Evolutionary conservation across 1,140 invertebrate genomes (phyloP).

Genomic region (Bombus fervidus): DNA sequence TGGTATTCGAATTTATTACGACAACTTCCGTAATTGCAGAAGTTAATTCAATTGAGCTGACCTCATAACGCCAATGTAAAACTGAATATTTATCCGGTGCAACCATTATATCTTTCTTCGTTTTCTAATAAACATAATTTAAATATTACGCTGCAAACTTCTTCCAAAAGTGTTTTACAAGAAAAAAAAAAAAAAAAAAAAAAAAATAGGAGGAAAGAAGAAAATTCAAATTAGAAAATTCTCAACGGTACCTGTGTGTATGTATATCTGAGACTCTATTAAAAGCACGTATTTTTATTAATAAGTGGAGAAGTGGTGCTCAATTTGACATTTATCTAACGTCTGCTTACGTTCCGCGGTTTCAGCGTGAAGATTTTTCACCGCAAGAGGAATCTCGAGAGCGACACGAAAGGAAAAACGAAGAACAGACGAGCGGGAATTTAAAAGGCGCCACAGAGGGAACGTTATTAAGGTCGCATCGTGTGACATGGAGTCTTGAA

Average conservation of each 20-base stretch:
- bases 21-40: constrained; percentile 17
- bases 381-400: background rate
- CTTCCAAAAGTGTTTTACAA: too few species aligned
- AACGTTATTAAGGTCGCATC: constrained; percentile 50
- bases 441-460: constrained; percentile 20
- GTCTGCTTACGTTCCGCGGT: background rate
- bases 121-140: too few species aligned
- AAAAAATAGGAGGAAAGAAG: too few species aligned
- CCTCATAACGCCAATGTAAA: background rate
- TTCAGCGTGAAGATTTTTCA: background rate
- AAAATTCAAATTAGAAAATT: too few species aligned
- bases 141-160: too few species aligned
- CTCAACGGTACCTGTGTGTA: too few species aligned
- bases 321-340: background rate
- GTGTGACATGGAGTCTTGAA: constrained; percentile 45
- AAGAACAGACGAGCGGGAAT: background rate
- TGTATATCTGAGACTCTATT: too few species aligned
- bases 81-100: constrained; percentile 7
- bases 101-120: too few species aligned
- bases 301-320: background rate
- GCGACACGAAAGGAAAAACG: background rate
- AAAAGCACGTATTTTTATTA: too few species aligned
- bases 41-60: constrained; percentile 19
- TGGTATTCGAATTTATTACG: constrained; percentile 13
- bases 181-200: too few species aligned